phyloP scores from a whole-genome alignment of 2,113 vertebrate species.

The Hucho hucho region DNA sequence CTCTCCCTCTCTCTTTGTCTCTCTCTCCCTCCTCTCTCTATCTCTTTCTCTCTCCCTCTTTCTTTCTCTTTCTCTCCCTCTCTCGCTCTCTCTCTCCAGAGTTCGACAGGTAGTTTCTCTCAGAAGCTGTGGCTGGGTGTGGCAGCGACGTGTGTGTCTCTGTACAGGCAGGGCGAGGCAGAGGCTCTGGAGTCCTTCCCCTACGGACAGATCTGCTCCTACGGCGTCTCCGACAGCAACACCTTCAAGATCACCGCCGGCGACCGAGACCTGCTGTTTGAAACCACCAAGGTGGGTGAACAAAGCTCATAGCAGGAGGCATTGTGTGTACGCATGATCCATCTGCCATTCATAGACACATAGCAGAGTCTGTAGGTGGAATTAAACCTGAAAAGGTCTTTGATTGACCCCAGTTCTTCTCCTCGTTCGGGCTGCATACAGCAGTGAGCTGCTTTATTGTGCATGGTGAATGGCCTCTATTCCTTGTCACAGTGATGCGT shows the following conservation, averaged over 20 bases:
- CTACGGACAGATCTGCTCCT: slow-evolving; percentile 87
- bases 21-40: neutral
- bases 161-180: slow-evolving; percentile 85
- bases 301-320: neutral
- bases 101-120: slow-evolving; percentile 75
- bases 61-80: too few relatives aligned
- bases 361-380: neutral
- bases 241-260: slow-evolving; percentile 85
- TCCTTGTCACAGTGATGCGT: slow-evolving; percentile 39
- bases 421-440: neutral
- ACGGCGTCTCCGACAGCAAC: slow-evolving; percentile 83
- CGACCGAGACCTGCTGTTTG: slow-evolving; percentile 84
- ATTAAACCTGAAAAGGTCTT: neutral
- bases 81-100: slow-evolving; percentile 62
- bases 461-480: neutral
- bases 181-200: slow-evolving; percentile 87
- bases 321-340: neutral
- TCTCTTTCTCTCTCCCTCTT: neutral
- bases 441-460: neutral
- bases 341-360: neutral
- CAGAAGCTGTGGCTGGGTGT: slow-evolving; percentile 88
- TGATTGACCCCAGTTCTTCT: neutral
- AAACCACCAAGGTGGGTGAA: slow-evolving; percentile 83
- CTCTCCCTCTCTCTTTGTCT: neutral
- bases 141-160: slow-evolving; percentile 83